These are phyloP conservation scores for Turritopsis dohrnii DNA, from an alignment of 30 jellyfish, hydroid and myxozoan species.

Conservation along the genomic window DNA sequence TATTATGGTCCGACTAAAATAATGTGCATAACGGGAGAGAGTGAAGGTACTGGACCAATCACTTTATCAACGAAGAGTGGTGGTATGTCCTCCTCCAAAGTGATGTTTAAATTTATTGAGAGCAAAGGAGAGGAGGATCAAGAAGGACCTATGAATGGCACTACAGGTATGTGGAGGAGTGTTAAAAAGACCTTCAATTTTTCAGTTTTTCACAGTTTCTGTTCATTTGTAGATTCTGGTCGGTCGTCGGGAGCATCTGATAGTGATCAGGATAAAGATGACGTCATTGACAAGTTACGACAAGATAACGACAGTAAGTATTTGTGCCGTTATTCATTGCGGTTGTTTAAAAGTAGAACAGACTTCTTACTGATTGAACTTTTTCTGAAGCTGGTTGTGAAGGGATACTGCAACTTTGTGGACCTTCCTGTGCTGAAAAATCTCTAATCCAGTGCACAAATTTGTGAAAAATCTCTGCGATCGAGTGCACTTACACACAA, in stretches of 20 bases:
- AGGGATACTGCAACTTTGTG: too few species aligned
- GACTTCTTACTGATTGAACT: too few species aligned
- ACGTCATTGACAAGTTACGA: constrained; percentile 10
- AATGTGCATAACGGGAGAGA: constrained; percentile 76
- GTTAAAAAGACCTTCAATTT: neutral
- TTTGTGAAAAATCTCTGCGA: too few species aligned
- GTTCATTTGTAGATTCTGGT: constrained; percentile 23
- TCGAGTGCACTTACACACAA: too few species aligned
- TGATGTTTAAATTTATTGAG: constrained; percentile 47
- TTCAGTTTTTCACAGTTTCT: too few species aligned
- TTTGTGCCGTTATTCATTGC: neutral
- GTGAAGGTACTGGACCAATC: constrained; percentile 68
- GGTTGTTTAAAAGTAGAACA: neutral
- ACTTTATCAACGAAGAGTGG: constrained; percentile 60
- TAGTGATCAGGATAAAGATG: constrained; percentile 12
- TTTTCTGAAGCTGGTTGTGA: too few species aligned
- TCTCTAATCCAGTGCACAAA: too few species aligned
- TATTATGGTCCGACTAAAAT: constrained; percentile 52
- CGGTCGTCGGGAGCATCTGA: constrained; percentile 33
- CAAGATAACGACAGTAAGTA: constrained; percentile 12
- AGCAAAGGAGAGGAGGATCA: constrained; percentile 8
- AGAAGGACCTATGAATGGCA: constrained; percentile 16
- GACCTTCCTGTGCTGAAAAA: too few species aligned
- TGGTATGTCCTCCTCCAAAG: constrained; percentile 62
- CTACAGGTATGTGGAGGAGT: neutral